These are phyloP conservation scores for Ischnura elegans DNA, from an alignment of 2,888 invertebrate genomes.

Conservation along the genomic window DNA sequence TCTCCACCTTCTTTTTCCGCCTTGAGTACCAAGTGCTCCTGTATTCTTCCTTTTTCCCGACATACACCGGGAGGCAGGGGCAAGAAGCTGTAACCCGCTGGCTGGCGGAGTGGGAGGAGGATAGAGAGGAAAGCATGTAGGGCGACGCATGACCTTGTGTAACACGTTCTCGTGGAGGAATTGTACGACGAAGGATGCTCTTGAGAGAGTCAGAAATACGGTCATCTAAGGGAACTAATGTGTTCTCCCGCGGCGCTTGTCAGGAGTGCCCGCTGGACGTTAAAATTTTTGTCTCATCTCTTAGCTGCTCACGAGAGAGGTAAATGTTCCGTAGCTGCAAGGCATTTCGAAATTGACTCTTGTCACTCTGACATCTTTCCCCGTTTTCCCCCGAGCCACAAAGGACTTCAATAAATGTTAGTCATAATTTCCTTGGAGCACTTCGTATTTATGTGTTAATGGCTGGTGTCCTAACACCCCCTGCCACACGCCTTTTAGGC, in stretches of 20 bases:
- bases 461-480: no score
- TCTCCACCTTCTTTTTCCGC: neutral
- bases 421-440: no score
- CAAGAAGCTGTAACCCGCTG: neutral
- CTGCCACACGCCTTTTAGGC: no score
- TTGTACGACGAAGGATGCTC: neutral
- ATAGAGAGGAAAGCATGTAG: neutral
- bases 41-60: neutral
- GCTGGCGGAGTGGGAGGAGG: neutral
- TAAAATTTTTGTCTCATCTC: no score
- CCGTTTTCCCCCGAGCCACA: no score
- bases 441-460: no score
- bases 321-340: no score
- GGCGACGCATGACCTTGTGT: conserved; percentile 15
- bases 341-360: no score
- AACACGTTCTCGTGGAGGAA: neutral
- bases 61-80: neutral
- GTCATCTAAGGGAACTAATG: neutral
- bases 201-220: neutral
- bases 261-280: no score
- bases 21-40: neutral
- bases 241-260: neutral
- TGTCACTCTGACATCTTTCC: no score
- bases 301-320: no score
- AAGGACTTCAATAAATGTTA: no score